Evolutionary conservation across 1,140 invertebrate genomes (phyloP), one percentile per base, ranked within the genome.

Genomic region (Trichomalopsis sarcophagae): DNA sequence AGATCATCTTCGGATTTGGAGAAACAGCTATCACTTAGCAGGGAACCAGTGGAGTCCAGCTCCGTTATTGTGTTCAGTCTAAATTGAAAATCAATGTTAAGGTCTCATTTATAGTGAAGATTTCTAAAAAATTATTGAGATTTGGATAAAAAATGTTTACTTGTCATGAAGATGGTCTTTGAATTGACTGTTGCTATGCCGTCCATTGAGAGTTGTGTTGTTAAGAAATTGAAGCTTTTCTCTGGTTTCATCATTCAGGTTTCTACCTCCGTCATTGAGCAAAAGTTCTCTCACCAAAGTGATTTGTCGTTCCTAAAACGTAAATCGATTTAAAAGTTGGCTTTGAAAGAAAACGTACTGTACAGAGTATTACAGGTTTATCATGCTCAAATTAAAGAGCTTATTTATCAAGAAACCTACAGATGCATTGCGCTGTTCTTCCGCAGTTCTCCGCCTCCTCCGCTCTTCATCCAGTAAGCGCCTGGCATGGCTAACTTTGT

Each of bases 1-100:
- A 98, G 94, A 92, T 98, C 97, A 91, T 98, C 97, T 88, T 98
- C 97, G 0, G 97, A 98, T 74, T 96, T 96, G 7, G 97, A 97
- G 88, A 97, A 97, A 81, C 91, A 93, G 84, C 97, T 97, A 89
- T 97, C 96, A 1, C 96, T 96, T 55, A 97, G 90, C 50, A 97
- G 91, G 3, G 96, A 96, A 27, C 95, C 95, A 81, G 95, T 96
- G 85, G 95, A 95, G 91, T 95, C 95, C 87, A 95, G 92, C 91
- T 96, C 96, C 62, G 94, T 94, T 82, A 96, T 96, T 47, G 95
- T 95, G 86, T 94, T 95, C 1, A 96, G 91, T 87, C 95, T 95
- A 10, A 55, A 77, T 62, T 62, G 2, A 62, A n/a, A 62, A 62
- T 21, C 17, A 62, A 62, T 55, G 9, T 40, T 40, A 27, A 40